These are phyloP conservation scores for Nowickia ferox DNA, from an alignment of 2,888 invertebrate genomes.

Conservation along the genomic window DNA sequence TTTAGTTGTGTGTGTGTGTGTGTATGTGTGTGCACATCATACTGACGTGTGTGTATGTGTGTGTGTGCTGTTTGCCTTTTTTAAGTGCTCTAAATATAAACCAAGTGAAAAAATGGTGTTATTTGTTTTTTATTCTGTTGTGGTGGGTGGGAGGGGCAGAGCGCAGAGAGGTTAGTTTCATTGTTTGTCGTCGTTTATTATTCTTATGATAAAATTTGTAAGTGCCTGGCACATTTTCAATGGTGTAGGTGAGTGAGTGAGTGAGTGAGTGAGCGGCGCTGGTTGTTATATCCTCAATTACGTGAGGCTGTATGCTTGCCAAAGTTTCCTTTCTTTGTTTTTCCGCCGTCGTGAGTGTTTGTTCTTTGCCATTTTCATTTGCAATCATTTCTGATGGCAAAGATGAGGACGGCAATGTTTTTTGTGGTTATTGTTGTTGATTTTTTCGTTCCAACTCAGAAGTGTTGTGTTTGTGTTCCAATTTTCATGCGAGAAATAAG, in stretches of 20 bases:
- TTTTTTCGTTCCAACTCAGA: neutral
- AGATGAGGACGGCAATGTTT: slow-evolving; percentile 31
- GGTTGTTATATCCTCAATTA: slow-evolving; percentile 5
- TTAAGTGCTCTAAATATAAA: slow-evolving; percentile 33
- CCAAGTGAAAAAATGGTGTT: slow-evolving; percentile 15
- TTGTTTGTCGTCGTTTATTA: slow-evolving; percentile 54
- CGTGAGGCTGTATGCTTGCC: slow-evolving; percentile 37
- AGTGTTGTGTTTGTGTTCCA: slow-evolving; percentile 66
- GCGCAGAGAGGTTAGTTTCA: neutral
- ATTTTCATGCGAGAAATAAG: slow-evolving; percentile 54
- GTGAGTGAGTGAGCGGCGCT: slow-evolving; percentile 33
- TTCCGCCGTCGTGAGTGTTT: slow-evolving; percentile 46
- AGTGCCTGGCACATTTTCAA: slow-evolving; percentile 26
- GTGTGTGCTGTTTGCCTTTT: slow-evolving; percentile 40
- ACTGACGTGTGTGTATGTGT: neutral
- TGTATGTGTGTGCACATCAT: neutral
- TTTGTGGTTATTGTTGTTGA: neutral
- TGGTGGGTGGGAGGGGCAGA: neutral
- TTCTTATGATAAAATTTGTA: slow-evolving; percentile 50
- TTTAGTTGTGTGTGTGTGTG: neutral
- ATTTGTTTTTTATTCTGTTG: slow-evolving; percentile 17
- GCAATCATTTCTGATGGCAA: slow-evolving; percentile 42
- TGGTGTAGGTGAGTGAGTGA: slow-evolving; percentile 26
- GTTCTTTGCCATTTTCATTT: slow-evolving; percentile 57
- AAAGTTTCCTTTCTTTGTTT: slow-evolving; percentile 46